Conservation (phyloP, 2,888 invertebrate species). For the Suillia variegata region DNA sequence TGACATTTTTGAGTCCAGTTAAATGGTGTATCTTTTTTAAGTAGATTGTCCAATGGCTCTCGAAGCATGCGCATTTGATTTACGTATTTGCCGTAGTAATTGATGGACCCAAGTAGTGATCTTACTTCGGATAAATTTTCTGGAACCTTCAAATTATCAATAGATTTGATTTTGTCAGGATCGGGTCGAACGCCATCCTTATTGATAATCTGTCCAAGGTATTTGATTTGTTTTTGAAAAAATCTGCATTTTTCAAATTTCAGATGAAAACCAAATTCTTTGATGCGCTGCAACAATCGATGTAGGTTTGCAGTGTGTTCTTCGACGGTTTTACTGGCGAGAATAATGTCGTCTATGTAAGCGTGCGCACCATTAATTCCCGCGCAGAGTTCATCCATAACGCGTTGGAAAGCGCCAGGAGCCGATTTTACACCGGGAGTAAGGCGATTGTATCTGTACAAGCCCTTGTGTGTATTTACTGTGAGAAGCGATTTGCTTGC, state of each 20-base stretch:
- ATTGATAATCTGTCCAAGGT: slow-evolving; percentile 25
- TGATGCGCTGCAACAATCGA: slow-evolving; percentile 12
- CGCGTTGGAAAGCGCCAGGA: slow-evolving; percentile 30
- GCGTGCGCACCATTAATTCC: slow-evolving; percentile 19
- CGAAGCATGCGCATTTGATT: slow-evolving; percentile 16
- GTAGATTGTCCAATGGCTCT: slow-evolving; percentile 22
- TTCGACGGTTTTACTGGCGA: slow-evolving; percentile 19
- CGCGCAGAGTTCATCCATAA: slow-evolving; percentile 25
- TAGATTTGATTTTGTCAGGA: slow-evolving; percentile 17
- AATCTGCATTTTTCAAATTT: slow-evolving; percentile 27
- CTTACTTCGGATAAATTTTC: slow-evolving; percentile 18
- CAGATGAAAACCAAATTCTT: slow-evolving; percentile 21
- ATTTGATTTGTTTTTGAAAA: slow-evolving; percentile 15
- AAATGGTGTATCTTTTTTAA: slow-evolving; percentile 20
- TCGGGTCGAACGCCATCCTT: slow-evolving; percentile 17
- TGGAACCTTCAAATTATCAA: slow-evolving; percentile 21
- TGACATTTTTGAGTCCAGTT: slow-evolving; percentile 22
- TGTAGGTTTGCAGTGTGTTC: slow-evolving; percentile 20
- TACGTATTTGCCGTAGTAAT: slow-evolving; percentile 27
- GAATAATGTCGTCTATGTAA: slow-evolving; percentile 29
- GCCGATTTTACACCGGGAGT: slow-evolving; percentile 31
- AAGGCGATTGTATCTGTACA: slow-evolving; percentile 25
- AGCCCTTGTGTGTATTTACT: slow-evolving; percentile 27
- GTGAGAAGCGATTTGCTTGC: slow-evolving; percentile 28
- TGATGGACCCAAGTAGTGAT: slow-evolving; percentile 24